Base-by-base conservation (phyloP, 2,888 invertebrate species). In the Polydrusus cervinus region DNA sequence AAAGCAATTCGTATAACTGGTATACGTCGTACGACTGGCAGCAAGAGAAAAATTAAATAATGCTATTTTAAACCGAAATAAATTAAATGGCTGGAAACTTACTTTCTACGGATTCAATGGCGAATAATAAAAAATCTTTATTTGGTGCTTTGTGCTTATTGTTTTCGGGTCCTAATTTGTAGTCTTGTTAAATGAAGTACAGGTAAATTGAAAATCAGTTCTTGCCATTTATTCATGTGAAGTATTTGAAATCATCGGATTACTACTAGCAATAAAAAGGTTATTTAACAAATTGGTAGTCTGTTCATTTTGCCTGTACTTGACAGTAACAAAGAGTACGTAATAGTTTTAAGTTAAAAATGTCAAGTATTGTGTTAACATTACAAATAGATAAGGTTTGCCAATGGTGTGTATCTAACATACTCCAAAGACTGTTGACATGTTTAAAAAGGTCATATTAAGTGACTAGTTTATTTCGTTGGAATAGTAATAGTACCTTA, bases 331-430 rank as follows among this genome's bases (percentile, higher is more conserved):
- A 49, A 49, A 49, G 7, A 16, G 18, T 16, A 16, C 7, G 16
- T 43, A 43, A 43, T 68, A 60, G 57, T 60, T 14, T 68, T 68
- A 60, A 60, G 60, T 67, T 40, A 47, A 25, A 43, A 30, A 55
- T 40, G 18, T 38, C 20, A 20, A 43, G 64, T 49, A 49, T 64
- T 64, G 45, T 60, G 47, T 60, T 60, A 57, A 69, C 40, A 40
- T 69, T 61, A 38, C 61, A 69, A 10, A 45, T 30, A 67, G 43
- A 30, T 60, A 34, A 69, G 38, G 61, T 69, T 61, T 72, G 57
- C 66, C 72, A 60, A 18, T 64, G 16, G 45, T 66, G 45, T 47
- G 30, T 57, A 51, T 51, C 20, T 10, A 51, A 53, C 1, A 25
- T 53, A 53, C 53, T 25, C 20, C 9, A 10, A n/a, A 51, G 51